These are phyloP conservation scores for Xestia xanthographa DNA, from an alignment of 2,888 invertebrate species.

Conservation along the genomic window DNA sequence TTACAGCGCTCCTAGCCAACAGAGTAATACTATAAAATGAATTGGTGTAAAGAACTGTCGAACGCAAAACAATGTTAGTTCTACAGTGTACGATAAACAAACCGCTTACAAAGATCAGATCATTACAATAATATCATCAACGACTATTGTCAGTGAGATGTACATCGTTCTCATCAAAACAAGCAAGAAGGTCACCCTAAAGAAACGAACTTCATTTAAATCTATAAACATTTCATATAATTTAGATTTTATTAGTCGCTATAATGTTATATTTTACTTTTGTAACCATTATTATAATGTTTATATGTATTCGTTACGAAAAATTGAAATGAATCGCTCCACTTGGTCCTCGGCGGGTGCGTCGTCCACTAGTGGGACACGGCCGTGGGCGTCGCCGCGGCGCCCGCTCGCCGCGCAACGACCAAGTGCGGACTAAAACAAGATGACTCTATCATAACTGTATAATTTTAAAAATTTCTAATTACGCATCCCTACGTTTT, in stretches of 20 bases:
- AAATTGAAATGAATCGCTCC: slow-evolving; percentile 84
- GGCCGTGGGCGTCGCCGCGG: slow-evolving; percentile 23
- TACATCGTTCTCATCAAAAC: slow-evolving; percentile 83
- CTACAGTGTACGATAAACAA: slow-evolving; percentile 89
- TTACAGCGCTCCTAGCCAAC: slow-evolving; percentile 91
- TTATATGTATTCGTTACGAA: slow-evolving; percentile 90
- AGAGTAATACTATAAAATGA: slow-evolving; percentile 90
- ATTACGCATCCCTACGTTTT: slow-evolving; percentile 90
- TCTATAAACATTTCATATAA: slow-evolving; percentile 91
- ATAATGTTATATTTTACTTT: slow-evolving; percentile 91
- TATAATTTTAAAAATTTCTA: slow-evolving; percentile 91
- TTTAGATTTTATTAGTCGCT: slow-evolving; percentile 90
- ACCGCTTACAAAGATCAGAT: slow-evolving; percentile 86
- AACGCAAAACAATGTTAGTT: slow-evolving; percentile 90
- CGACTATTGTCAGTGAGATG: slow-evolving; percentile 87
- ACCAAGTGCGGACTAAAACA: slow-evolving; percentile 83
- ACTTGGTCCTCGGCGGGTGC: slow-evolving; percentile 73
- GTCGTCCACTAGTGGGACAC: not conserved
- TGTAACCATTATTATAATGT: slow-evolving; percentile 91
- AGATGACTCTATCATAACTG: slow-evolving; percentile 89
- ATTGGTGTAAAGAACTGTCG: slow-evolving; percentile 89
- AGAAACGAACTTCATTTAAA: slow-evolving; percentile 89
- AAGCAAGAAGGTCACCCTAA: slow-evolving; percentile 89
- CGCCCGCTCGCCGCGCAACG: slow-evolving; percentile 67
- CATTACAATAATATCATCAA: slow-evolving; percentile 84